phyloP scores from a whole-genome alignment of 2,113 vertebrate species.

The Psittacara wagleri region DNA sequence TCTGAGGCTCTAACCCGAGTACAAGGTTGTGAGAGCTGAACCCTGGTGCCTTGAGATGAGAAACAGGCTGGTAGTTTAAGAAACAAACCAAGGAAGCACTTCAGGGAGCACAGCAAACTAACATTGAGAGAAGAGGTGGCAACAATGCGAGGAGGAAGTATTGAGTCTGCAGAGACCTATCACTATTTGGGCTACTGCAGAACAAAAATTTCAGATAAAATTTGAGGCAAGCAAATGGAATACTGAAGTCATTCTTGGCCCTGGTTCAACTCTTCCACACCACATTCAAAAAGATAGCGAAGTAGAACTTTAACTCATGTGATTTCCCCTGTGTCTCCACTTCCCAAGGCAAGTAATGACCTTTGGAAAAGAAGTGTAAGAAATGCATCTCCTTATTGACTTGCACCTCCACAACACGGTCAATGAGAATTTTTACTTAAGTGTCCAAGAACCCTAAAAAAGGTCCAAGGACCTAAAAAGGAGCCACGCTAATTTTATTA shows the following conservation, averaged over 20 bases:
- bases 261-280: neutral
- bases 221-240: neutral
- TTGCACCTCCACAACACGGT: neutral
- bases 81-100: neutral
- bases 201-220: conserved; percentile 21
- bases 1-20: neutral
- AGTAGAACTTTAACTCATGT: neutral
- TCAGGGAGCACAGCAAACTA: neutral
- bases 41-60: neutral
- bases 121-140: neutral
- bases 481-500: neutral
- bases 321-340: neutral
- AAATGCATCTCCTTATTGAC: neutral
- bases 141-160: neutral
- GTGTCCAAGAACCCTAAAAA: neutral
- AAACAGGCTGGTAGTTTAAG: neutral
- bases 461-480: neutral
- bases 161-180: neutral
- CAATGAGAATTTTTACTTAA: neutral
- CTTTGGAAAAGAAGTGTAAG: neutral
- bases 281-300: neutral
- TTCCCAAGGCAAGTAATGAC: conserved; percentile 3
- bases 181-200: neutral
- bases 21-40: neutral
- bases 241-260: neutral